A percentile compares a stretch with the other conserved stretches of the same genome.
Conservation (phyloP, 2,888 invertebrate genomes). For the Harpalus rufipes region DNA sequence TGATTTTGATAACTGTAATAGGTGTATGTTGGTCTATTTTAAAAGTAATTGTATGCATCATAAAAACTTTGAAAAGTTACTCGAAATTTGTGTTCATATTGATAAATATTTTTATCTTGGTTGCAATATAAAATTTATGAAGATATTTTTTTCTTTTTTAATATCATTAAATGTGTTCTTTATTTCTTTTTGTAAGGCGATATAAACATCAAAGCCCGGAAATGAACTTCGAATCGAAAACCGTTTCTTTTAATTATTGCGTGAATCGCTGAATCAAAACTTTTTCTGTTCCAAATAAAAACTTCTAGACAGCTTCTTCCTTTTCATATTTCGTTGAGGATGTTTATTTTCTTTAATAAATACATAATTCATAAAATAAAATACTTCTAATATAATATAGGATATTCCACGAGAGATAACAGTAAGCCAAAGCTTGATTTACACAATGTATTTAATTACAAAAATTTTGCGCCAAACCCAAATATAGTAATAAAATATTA, state of each 20-base stretch:
- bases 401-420: no score
- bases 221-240: constrained; percentile 33
- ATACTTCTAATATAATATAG: no score
- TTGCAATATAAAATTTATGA: background rate
- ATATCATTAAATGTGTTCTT: constrained; percentile 5
- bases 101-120: background rate
- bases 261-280: constrained; percentile 16
- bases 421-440: no score
- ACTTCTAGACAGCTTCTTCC: constrained; percentile 4
- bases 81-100: no score
- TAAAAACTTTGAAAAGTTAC: no score
- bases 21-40: no score
- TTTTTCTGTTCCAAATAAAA: constrained; percentile 26
- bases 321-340: constrained; percentile 1
- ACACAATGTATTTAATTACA: no score
- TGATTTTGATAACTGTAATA: no score
- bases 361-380: constrained; percentile 16
- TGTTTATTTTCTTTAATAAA: constrained; percentile 24
- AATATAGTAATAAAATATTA: no score
- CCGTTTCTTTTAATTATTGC: constrained; percentile 35
- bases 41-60: no score
- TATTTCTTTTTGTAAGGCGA: background rate
- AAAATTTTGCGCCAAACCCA: no score
- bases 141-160: background rate
- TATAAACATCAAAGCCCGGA: constrained; percentile 22